Percentiles rank a stretch among this genome's conserved stretches.
Conservation (phyloP, 2,797 vertebrate species). For the Peromyscus aztecus region DNA sequence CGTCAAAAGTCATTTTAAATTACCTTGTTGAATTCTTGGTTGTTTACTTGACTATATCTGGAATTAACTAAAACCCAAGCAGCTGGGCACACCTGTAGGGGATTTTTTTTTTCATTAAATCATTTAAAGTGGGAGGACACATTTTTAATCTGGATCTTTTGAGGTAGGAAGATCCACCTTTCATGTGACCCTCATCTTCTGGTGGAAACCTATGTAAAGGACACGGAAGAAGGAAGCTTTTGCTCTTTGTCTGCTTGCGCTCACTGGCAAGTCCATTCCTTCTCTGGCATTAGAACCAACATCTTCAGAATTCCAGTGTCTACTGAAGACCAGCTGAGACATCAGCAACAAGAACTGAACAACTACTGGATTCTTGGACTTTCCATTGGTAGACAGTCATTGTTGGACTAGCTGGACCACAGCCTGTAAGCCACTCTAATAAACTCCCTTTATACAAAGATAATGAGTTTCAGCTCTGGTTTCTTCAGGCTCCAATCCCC, state of each 20-base stretch:
- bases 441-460: not conserved
- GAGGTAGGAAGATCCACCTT: not conserved
- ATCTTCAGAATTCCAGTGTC: not conserved
- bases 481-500: not conserved
- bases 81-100: not conserved
- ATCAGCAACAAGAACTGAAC: not conserved
- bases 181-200: not conserved
- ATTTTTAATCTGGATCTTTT: not conserved
- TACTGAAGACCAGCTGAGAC: not conserved
- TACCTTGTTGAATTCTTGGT: not conserved
- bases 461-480: slow-evolving; percentile 39
- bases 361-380: not conserved
- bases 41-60: not conserved
- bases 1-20: not conserved
- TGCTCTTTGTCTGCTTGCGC: not conserved
- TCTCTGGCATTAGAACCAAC: not conserved
- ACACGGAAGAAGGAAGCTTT: not conserved
- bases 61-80: not conserved
- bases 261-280: not conserved
- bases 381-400: not conserved
- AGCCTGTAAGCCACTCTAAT: not conserved
- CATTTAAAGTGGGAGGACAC: not conserved
- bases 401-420: not conserved
- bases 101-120: not conserved
- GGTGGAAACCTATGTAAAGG: not conserved